Conservation (phyloP, 2,797 vertebrate genomes). For the Tokudaia muenninki region DNA sequence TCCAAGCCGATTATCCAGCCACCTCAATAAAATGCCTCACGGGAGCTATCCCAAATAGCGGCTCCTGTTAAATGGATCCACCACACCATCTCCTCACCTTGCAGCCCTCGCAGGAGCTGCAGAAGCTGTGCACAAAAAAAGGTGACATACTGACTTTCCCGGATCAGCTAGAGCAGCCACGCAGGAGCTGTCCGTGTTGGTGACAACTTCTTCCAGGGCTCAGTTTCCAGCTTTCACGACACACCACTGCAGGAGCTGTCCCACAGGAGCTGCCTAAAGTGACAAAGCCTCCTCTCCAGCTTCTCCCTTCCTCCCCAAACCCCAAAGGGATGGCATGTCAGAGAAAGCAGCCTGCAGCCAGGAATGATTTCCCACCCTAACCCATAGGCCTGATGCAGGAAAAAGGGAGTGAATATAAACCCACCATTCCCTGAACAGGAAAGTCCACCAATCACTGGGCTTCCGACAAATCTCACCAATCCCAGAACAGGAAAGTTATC, state of each 20-base stretch:
- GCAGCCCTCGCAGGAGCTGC: neutral
- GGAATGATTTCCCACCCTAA: neutral
- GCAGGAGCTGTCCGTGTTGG: neutral
- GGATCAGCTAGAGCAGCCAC: neutral
- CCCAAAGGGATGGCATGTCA: neutral
- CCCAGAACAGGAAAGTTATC: too few relatives aligned
- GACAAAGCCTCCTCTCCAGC: neutral
- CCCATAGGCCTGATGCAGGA: neutral
- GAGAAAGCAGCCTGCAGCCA: neutral
- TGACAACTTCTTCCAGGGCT: neutral
- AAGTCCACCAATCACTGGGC: neutral
- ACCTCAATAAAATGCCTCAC: neutral
- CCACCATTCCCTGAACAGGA: neutral
- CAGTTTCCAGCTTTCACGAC: neutral
- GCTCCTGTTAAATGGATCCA: neutral
- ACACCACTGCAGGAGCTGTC: neutral
- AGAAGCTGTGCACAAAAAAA: too few relatives aligned
- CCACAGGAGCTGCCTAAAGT: neutral
- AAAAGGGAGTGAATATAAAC: neutral
- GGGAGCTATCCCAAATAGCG: neutral
- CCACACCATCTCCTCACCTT: neutral
- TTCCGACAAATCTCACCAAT: neutral
- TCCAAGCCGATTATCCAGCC: neutral
- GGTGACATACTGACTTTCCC: neutral
- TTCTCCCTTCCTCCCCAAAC: neutral